Evolutionary conservation across 1,140 invertebrate genomes (phyloP), one percentile per base, ranked within the genome.

Genomic region (Saccostrea glomerata): DNA sequence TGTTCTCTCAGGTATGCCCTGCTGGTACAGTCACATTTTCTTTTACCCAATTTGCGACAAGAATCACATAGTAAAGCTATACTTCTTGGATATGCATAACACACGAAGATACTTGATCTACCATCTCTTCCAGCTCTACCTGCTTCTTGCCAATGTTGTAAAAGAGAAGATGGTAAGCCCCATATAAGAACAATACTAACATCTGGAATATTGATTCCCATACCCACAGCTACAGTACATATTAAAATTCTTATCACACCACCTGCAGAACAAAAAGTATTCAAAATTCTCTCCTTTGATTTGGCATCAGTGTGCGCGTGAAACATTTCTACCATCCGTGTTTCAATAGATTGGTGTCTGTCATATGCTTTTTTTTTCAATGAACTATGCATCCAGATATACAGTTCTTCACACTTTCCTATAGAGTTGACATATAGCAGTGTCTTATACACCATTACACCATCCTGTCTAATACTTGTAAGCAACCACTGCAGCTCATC

Each of bases 211-310:
- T 85, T 56, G 12, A 90, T 60, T 25, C 86, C 89, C 84, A 90
- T 87, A n/a, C 89, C 89, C 85, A 90, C 87, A 15, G 89, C 89
- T 20, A 87, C 47, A 23, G 89, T 87, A 20, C 70, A 85, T 40
- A 82, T 55, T 40, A 89, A 30, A 15, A 86, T 30, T 82, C 58
- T 58, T 40, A 89, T 60, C 5, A 40, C 82, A 23, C 40, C 20
- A 30, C 86, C 63, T 82, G 11, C 30, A 23, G 55, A 54, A 25
- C 4, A 60, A 66, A 89, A 89, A 2, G 70, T 15, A 0, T 36
- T 20, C 63, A 87, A 13, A 30, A 87, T 85, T 63, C 60, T 85
- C 23, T 77, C 25, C 40, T 87, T 89, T 20, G n/a, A 55, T 7
- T 66, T 60, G 9, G 23, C 13, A 47, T 84, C 85, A 30, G 88